Evolutionary conservation across 2,888 invertebrate genomes (phyloP).

Genomic region (Trachelus tabidus): DNA sequence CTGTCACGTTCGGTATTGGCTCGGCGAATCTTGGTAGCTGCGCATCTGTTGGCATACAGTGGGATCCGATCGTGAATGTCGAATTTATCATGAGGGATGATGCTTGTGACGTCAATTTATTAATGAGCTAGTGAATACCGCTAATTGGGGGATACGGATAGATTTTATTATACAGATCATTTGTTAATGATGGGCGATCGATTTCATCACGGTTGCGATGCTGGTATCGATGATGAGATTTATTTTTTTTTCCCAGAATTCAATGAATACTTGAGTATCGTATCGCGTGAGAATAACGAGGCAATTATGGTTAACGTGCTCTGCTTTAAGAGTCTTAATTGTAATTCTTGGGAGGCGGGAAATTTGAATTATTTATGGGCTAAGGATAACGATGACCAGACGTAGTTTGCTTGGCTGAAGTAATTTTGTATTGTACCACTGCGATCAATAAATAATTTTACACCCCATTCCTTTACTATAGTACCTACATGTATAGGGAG

Average conservation of each 20-base stretch:
- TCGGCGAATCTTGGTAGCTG: slow-evolving; percentile 87
- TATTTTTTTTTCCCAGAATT: not conserved
- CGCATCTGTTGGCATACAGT: slow-evolving; percentile 67
- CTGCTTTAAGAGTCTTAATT: slow-evolving; percentile 37
- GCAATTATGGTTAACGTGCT: not conserved
- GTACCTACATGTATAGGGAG: too few species aligned
- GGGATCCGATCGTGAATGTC: not conserved
- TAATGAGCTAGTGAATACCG: not conserved
- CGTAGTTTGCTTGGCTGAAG: too few species aligned
- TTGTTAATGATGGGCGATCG: not conserved
- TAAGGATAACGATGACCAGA: slow-evolving; percentile 21
- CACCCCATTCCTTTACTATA: too few species aligned
- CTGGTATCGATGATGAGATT: not conserved
- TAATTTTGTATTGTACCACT: too few species aligned
- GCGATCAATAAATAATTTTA: too few species aligned
- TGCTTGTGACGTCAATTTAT: not conserved
- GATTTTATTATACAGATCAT: not conserved
- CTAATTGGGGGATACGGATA: not conserved
- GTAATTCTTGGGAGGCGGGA: slow-evolving; percentile 39
- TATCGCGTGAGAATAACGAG: not conserved
- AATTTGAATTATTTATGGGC: slow-evolving; percentile 50
- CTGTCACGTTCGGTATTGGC: slow-evolving; percentile 90
- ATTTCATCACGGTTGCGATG: not conserved
- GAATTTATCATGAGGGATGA: not conserved
- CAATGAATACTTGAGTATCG: not conserved